phyloP scores from a whole-genome alignment of 2,797 vertebrate species.

The Myripristis jacobus region DNA sequence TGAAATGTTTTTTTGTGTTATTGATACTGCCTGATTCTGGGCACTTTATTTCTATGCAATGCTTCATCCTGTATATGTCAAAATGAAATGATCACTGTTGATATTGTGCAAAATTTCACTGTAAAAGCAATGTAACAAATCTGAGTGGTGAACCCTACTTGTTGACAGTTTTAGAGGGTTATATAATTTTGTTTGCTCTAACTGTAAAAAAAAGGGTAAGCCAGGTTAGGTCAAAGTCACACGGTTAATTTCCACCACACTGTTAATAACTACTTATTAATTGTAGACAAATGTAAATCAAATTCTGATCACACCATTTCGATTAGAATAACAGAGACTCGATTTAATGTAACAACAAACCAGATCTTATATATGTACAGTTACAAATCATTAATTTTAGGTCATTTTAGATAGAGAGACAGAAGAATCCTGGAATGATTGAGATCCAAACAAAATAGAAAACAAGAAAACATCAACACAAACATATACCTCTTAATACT shows the following conservation, averaged over 20 bases:
- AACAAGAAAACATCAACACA: conserved; percentile 67
- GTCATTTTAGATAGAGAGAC: conserved; percentile 63
- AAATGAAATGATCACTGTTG: no score
- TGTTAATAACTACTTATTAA: background rate
- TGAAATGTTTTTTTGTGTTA: background rate
- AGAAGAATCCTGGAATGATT: conserved; percentile 78
- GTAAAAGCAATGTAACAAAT: background rate
- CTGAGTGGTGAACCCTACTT: background rate
- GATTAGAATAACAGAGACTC: conserved; percentile 51
- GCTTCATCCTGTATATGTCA: no score
- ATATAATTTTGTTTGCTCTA: background rate
- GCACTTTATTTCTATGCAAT: background rate
- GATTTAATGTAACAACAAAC: conserved; percentile 78
- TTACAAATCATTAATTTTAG: conserved; percentile 72
- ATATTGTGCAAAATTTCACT: background rate
- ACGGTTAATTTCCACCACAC: background rate
- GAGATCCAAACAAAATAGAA: conserved; percentile 74
- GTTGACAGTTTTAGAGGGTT: background rate
- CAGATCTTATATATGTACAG: conserved; percentile 75
- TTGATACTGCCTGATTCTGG: no score
- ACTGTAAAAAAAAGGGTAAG: background rate
- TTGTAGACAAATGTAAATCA: conserved; percentile 5
- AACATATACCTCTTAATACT: conserved; percentile 80
- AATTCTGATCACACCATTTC: conserved; percentile 17
- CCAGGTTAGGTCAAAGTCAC: background rate